These are phyloP conservation scores for Vesta saturnalis DNA, from an alignment of 2,888 invertebrate genomes.

Conservation along the genomic window DNA sequence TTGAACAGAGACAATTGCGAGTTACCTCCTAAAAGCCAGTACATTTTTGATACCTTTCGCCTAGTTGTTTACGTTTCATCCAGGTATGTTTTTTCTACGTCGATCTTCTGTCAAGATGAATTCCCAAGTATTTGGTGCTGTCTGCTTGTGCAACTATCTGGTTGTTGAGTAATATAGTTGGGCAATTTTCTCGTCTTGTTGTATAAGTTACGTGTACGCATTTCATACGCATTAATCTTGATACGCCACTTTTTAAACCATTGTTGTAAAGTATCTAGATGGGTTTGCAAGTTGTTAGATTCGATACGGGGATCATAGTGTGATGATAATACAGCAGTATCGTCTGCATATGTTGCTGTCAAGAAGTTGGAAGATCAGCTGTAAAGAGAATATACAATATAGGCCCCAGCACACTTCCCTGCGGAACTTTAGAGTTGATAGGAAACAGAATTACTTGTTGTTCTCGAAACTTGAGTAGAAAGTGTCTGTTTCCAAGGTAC, in stretches of 20 bases:
- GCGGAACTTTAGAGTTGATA: not conserved
- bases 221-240: constrained; percentile 31
- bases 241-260: not conserved
- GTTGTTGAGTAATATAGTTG: constrained; percentile 16
- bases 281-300: not conserved
- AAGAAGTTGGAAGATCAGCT: not conserved
- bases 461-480: not conserved
- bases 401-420: no score
- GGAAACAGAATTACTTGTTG: not conserved
- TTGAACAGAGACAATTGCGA: no score
- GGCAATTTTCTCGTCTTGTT: constrained; percentile 20
- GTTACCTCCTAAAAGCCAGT: no score
- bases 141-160: constrained; percentile 13
- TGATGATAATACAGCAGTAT: no score
- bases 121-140: constrained; percentile 9
- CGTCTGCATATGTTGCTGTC: no score
- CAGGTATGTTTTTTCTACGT: constrained; percentile 12
- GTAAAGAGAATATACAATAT: no score
- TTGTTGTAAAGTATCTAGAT: constrained; percentile 10
- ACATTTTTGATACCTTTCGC: no score
- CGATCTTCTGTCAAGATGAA: constrained; percentile 12
- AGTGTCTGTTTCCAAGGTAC: constrained; percentile 8
- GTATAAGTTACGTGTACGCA: constrained; percentile 39
- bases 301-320: no score
- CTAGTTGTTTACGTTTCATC: no score